These are phyloP conservation scores for Lepidocolaptes lacrymiger DNA, from an alignment of 2,797 vertebrate genomes.

Conservation along the genomic window DNA sequence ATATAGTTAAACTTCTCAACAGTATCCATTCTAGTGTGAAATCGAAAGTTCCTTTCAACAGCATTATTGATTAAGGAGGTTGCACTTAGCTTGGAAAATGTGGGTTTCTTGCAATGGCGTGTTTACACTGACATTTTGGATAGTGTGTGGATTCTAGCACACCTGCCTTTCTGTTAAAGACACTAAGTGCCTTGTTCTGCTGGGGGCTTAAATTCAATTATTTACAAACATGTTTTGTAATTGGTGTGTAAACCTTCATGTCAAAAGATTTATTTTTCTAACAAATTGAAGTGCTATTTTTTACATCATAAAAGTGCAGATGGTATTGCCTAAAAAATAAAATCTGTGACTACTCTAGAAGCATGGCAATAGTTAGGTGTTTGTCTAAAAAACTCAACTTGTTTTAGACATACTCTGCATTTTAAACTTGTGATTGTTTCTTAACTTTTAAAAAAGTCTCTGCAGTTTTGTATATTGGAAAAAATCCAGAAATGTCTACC, in stretches of 20 bases:
- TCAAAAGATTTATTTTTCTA: conserved; percentile 15
- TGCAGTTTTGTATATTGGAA: background rate
- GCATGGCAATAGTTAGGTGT: background rate
- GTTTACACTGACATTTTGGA: background rate
- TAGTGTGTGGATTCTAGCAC: background rate
- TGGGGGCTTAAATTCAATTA: background rate
- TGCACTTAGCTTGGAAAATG: background rate
- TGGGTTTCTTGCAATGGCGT: background rate
- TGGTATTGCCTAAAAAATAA: background rate
- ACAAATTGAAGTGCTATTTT: background rate
- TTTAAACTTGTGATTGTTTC: background rate
- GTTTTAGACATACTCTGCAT: background rate
- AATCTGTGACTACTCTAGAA: background rate
- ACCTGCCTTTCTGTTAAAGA: background rate
- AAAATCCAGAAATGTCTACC: background rate
- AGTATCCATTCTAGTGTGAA: background rate
- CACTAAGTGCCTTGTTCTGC: background rate
- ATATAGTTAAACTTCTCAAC: background rate
- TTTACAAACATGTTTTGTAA: background rate
- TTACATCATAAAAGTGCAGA: background rate
- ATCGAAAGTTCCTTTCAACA: background rate
- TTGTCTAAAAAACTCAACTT: background rate
- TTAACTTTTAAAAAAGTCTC: background rate
- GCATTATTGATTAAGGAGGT: background rate
- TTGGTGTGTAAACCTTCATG: background rate